These are phyloP conservation scores for Limenitis arthemis DNA, from an alignment of 2,888 invertebrate genomes.

Conservation along the genomic window DNA sequence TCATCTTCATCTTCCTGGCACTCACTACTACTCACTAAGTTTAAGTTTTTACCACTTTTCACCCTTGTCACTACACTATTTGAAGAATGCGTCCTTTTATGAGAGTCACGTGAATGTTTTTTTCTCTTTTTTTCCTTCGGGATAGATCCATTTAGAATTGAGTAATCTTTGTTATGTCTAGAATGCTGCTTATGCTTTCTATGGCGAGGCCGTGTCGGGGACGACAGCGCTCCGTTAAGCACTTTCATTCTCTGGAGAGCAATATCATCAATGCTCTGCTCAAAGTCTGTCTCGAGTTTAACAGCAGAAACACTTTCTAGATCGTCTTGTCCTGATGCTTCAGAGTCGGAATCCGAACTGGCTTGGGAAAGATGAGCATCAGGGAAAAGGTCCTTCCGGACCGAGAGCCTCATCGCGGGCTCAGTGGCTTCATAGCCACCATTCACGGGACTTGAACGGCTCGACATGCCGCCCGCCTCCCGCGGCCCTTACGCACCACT, in stretches of 20 bases:
- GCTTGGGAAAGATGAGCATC: conserved; percentile 43
- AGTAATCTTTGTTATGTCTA: conserved; percentile 45
- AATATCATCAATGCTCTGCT: conserved; percentile 66
- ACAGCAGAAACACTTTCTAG: conserved; percentile 51
- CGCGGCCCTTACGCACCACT: conserved; percentile 64
- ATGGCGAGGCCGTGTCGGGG: conserved; percentile 49
- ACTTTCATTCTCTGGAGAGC: conserved; percentile 53
- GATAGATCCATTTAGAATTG: conserved; percentile 50
- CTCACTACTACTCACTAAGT: conserved; percentile 69
- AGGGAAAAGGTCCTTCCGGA: conserved; percentile 68
- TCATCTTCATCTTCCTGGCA: conserved; percentile 49
- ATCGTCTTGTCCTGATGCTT: conserved; percentile 41
- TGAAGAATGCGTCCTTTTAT: conserved; percentile 48
- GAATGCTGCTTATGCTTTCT: conserved; percentile 61
- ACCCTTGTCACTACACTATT: conserved; percentile 52
- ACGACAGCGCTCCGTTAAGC: conserved; percentile 48
- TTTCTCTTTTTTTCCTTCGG: conserved; percentile 53
- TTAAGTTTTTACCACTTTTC: conserved; percentile 69
- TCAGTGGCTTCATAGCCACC: conserved; percentile 62
- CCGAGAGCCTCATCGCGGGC: conserved; percentile 56
- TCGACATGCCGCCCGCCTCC: conserved; percentile 69
- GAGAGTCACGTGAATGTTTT: conserved; percentile 45
- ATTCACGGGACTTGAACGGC: conserved; percentile 64
- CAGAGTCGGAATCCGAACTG: conserved; percentile 36
- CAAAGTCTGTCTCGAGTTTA: conserved; percentile 67